Evolutionary conservation across 2,888 invertebrate species (phyloP), one percentile per base, ranked within the genome.

Genomic region (Alviniconcha strummeri): DNA sequence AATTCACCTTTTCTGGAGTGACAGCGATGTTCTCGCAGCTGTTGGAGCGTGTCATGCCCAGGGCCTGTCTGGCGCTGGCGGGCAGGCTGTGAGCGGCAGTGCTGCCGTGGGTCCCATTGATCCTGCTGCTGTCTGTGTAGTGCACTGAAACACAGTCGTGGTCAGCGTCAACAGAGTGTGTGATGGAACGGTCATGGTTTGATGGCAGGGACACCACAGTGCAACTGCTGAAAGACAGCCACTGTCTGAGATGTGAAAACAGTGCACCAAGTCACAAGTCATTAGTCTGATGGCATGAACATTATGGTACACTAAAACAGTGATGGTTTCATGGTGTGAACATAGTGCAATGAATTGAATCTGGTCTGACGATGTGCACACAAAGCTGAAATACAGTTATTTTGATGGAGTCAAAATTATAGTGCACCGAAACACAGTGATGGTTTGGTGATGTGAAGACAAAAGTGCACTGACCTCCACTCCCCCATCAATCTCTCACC

Each of bases 11-110:
- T 11, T 67, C 54, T 5, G 80, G 55, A 4, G 84, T 64, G 19
- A 86, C 84, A 19, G 81, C 86, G 60, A 90, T 82, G 83, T 89
- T 87, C 83, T 90, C 89, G 85, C 88, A 88, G 83, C 90, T 90
- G 86, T 89, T 90, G 72, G 90, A 90, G 57, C 89, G 85, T 2
- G 86, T 84, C 81, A 88, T 84, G 57, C 86, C 85, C 75, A 87
- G 17, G 71, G 86, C 86, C 80, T 88, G 85, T 15, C 88, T 79
- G 17, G 84, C 84, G 67, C 74, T 84, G 56, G 64, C 80, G 9
- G 84, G 84, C n/a, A 86, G 84, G 6, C 81, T n/a, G 54, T 82
- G 79, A 15, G 81, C 81, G 6, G 72, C 71, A 3, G 60, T 76
- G 19, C 75, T 57, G 2, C 84, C 69, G 19, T 64, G 79, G 17